phyloP scores from a whole-genome alignment of 2,113 vertebrate species.

The Pachypanchax playfairii region DNA sequence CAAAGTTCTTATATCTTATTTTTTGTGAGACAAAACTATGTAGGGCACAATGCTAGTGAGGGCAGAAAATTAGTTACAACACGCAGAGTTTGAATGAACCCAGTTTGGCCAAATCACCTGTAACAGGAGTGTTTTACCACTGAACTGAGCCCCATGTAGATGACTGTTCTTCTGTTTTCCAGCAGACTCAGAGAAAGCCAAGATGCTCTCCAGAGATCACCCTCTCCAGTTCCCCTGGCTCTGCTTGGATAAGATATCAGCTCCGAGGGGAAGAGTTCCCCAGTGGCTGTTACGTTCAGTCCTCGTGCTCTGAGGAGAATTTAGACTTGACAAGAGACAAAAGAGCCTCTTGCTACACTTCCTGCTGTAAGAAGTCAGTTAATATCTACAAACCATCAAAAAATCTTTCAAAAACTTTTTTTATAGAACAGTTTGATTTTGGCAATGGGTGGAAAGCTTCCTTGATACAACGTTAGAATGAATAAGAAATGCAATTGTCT shows the following conservation, averaged over 20 bases:
- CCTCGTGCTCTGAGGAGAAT: conserved; percentile 44
- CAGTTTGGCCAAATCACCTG: background rate
- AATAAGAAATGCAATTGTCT: conserved; percentile 48
- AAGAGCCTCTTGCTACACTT: conserved; percentile 19
- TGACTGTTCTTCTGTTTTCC: conserved; percentile 20
- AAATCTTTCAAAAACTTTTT: too few relatives aligned
- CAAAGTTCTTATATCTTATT: too few relatives aligned
- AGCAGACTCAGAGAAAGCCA: conserved; percentile 25
- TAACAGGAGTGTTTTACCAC: conserved; percentile 14
- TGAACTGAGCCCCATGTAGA: conserved; percentile 1
- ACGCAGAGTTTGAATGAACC: too few relatives aligned
- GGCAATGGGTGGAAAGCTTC: conserved; percentile 11
- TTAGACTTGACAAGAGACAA: conserved; percentile 20
- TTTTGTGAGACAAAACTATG: too few relatives aligned
- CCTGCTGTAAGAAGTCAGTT: conserved; percentile 15
- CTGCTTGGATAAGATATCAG: conserved; percentile 49
- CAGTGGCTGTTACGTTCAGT: conserved; percentile 44
- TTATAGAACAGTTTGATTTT: conserved; percentile 9
- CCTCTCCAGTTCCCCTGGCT: conserved; percentile 23
- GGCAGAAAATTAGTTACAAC: too few relatives aligned
- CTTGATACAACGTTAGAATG: conserved; percentile 6
- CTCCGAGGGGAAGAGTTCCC: conserved; percentile 26
- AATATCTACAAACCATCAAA: conserved; percentile 16
- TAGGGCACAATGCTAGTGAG: too few relatives aligned
- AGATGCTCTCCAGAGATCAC: conserved; percentile 23